These are phyloP conservation scores for Tetramorium bicarinatum DNA, from an alignment of 2,888 invertebrate genomes.

Conservation along the genomic window DNA sequence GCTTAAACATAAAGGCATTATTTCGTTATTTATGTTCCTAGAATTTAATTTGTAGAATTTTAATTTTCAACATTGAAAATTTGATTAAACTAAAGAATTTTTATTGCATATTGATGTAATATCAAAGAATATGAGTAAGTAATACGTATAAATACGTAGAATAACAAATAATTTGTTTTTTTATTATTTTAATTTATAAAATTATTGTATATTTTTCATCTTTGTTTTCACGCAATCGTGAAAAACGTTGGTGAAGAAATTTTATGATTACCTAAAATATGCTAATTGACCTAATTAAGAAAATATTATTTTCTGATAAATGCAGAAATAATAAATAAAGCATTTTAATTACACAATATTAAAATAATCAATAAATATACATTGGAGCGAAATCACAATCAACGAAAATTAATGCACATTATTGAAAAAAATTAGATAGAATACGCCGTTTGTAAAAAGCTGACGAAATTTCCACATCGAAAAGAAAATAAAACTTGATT, in stretches of 20 bases:
- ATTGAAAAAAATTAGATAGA: constrained; percentile 26
- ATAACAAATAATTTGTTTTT: constrained; percentile 16
- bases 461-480: constrained; percentile 31
- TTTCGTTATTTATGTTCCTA: background rate
- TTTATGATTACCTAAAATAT: constrained; percentile 20
- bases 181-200: background rate
- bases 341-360: constrained; percentile 15
- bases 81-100: background rate
- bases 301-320: constrained; percentile 33
- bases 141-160: background rate
- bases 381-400: background rate
- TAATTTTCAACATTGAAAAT: background rate
- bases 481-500: constrained; percentile 32
- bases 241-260: constrained; percentile 5
- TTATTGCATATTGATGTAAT: background rate
- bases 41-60: constrained; percentile 7
- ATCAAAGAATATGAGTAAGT: constrained; percentile 1
- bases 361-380: constrained; percentile 21
- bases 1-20: background rate
- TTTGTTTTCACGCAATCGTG: background rate
- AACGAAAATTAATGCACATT: constrained; percentile 34
- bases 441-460: constrained; percentile 41
- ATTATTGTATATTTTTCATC: background rate
- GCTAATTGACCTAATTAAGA: constrained; percentile 14
- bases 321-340: constrained; percentile 13